These are phyloP conservation scores for Anarsia innoxiella DNA, from an alignment of 2,888 invertebrate species.

Conservation along the genomic window DNA sequence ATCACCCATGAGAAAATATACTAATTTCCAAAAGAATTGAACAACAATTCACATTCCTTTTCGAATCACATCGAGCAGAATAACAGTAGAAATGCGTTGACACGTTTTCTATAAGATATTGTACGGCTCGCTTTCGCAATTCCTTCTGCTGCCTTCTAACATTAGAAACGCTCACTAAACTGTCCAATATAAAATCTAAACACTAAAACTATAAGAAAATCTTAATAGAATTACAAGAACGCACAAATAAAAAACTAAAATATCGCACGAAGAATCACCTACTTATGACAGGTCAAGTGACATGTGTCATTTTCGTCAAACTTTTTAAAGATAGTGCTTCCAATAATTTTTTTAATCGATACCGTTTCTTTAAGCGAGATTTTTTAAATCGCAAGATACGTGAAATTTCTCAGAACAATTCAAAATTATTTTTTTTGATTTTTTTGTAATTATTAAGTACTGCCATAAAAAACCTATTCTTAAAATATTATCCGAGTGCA, in stretches of 20 bases:
- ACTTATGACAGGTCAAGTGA: constrained; percentile 35
- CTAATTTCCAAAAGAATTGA: constrained; percentile 57
- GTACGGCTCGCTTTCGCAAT: constrained; percentile 39
- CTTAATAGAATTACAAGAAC: constrained; percentile 48
- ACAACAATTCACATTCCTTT: constrained; percentile 64
- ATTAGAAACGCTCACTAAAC: constrained; percentile 41
- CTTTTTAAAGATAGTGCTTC: too few relatives aligned
- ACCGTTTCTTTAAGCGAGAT: too few relatives aligned
- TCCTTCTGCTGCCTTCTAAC: constrained; percentile 39
- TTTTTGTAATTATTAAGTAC: too few relatives aligned
- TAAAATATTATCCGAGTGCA: too few relatives aligned
- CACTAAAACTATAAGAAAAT: constrained; percentile 49
- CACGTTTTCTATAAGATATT: constrained; percentile 57
- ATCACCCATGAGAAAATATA: constrained; percentile 71
- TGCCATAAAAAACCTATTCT: too few relatives aligned
- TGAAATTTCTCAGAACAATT: too few relatives aligned
- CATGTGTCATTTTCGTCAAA: too few relatives aligned
- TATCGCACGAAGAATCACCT: constrained; percentile 51
- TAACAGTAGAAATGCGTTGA: constrained; percentile 62
- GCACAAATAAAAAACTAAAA: constrained; percentile 70
- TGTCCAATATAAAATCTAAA: constrained; percentile 45
- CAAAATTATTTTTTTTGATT: too few relatives aligned
- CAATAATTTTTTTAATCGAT: too few relatives aligned
- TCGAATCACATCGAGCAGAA: constrained; percentile 55
- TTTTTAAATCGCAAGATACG: too few relatives aligned